Conservation (phyloP, 2,888 invertebrate species). For the Neria commutata region DNA sequence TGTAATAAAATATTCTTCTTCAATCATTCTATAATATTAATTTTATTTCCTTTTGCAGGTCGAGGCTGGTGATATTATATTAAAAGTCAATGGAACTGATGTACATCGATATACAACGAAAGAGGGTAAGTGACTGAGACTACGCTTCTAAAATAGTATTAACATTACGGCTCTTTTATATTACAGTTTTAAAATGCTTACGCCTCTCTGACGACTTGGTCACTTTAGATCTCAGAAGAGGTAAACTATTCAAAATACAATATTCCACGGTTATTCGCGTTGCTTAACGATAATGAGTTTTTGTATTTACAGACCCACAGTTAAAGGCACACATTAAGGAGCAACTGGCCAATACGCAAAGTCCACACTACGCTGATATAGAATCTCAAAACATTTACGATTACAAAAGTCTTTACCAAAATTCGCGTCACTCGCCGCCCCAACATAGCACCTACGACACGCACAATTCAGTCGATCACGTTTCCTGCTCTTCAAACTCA, state of each 20-base stretch:
- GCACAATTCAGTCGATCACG: constrained; percentile 10
- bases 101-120: constrained; percentile 91
- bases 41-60: constrained; percentile 67
- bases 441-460: constrained; percentile 34
- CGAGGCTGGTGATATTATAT: constrained; percentile 91
- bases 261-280: too few relatives aligned
- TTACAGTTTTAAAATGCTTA: constrained; percentile 91
- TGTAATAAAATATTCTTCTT: too few relatives aligned
- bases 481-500: constrained; percentile 35
- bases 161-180: constrained; percentile 46
- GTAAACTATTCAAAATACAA: constrained; percentile 70
- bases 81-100: constrained; percentile 92
- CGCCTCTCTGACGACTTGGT: constrained; percentile 89
- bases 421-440: constrained; percentile 30
- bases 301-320: constrained; percentile 73
- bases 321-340: constrained; percentile 81
- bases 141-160: constrained; percentile 33
- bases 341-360: constrained; percentile 69
- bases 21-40: not conserved
- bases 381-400: constrained; percentile 64
- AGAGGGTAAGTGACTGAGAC: constrained; percentile 70
- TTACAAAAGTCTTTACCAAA: constrained; percentile 46
- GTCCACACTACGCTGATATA: constrained; percentile 64
- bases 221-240: constrained; percentile 88
- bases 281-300: constrained; percentile 10